Percentiles rank a stretch among this genome's conserved stretches.
Evolutionary conservation across 1,140 invertebrate genomes (phyloP).

Genomic region (Magallana angulata): DNA sequence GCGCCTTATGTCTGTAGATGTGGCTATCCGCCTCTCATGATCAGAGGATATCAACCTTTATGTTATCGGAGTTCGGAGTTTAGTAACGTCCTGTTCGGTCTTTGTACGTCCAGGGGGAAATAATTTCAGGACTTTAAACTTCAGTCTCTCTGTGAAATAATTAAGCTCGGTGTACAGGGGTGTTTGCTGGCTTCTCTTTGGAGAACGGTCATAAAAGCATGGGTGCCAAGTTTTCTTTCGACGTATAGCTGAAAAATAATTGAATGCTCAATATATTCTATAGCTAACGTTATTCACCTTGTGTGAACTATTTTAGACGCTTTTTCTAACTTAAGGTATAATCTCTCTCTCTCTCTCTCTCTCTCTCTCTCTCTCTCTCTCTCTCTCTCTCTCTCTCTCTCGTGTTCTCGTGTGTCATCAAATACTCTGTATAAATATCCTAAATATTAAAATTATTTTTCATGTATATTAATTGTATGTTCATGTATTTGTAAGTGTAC

Average conservation of each 20-base stretch:
- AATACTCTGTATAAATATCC: too few relatives aligned
- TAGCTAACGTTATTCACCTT: too few relatives aligned
- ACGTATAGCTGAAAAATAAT: not conserved
- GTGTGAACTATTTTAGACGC: too few relatives aligned
- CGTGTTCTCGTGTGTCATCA: not conserved
- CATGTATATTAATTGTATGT: too few relatives aligned
- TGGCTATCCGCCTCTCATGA: not conserved
- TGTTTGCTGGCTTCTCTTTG: not conserved
- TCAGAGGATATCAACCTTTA: not conserved
- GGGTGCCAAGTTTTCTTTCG: not conserved
- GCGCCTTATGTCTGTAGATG: not conserved
- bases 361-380: slow-evolving; percentile 24
- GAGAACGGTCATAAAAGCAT: not conserved
- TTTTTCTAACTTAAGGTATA: too few relatives aligned
- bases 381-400: slow-evolving; percentile 55
- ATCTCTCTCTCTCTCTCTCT: too few relatives aligned
- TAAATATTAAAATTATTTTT: too few relatives aligned
- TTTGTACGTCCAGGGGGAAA: not conserved
- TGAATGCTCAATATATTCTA: not conserved
- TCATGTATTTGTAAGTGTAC: too few relatives aligned
- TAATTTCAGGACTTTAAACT: not conserved
- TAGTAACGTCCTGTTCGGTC: not conserved
- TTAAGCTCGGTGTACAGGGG: not conserved
- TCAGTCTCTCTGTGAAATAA: not conserved
- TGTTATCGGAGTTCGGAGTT: not conserved